phyloP scores from a whole-genome alignment of 2,888 invertebrate genomes.

The Saturnia japonica region DNA sequence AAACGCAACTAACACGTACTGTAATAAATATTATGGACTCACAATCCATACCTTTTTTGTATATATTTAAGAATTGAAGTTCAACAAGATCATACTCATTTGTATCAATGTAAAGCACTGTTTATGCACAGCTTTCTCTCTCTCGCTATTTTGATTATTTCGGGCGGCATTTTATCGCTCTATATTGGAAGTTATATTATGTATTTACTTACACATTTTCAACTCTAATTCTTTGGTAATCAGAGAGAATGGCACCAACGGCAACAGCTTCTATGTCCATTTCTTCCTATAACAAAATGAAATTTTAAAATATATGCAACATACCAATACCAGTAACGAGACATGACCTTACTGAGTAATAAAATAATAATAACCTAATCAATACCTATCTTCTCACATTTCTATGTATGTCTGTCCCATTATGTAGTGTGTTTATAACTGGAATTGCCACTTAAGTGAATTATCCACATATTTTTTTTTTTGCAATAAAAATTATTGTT shows the following conservation, averaged over 20 bases:
- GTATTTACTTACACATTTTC: slow-evolving; percentile 94
- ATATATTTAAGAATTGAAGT: not conserved
- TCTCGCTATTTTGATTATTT: not conserved
- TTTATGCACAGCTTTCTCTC: not conserved
- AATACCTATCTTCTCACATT: no score
- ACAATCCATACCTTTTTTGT: not conserved
- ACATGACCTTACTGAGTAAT: no score
- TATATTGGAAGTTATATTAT: not conserved
- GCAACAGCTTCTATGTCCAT: slow-evolving; percentile 95
- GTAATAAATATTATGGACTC: not conserved
- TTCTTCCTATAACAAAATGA: slow-evolving; percentile 81
- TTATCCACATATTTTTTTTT: no score
- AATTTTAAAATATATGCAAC: not conserved
- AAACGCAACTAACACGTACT: not conserved
- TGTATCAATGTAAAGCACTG: not conserved
- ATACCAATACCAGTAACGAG: not conserved
- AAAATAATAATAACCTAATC: no score
- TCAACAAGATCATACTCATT: not conserved
- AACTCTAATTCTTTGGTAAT: slow-evolving; percentile 98
- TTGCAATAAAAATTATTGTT: no score
- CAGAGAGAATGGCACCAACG: slow-evolving; percentile 98
- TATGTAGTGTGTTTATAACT: no score
- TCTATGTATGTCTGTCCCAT: no score
- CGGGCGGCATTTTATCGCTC: not conserved
- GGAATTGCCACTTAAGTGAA: no score